Evolutionary conservation across 2,888 invertebrate genomes (phyloP).

Genomic region (Villa cingulata): DNA sequence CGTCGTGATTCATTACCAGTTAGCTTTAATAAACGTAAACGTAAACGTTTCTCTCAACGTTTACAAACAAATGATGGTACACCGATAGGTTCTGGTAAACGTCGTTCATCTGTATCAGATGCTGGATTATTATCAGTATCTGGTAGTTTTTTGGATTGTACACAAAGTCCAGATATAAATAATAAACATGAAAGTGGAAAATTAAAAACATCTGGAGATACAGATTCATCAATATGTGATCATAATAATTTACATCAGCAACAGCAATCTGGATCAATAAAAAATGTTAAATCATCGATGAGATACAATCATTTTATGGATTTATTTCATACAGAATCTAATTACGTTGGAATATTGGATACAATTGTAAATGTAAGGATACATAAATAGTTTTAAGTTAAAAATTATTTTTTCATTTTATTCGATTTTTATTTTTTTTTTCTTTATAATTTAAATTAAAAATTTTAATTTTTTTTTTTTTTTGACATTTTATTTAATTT

Average conservation of each 20-base stretch:
- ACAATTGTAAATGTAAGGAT: constrained; percentile 71
- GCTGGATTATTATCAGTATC: constrained; percentile 72
- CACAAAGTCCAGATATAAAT: constrained; percentile 63
- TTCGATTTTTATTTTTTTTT: too few species aligned
- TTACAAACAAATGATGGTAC: constrained; percentile 30
- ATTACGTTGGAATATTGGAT: constrained; percentile 89
- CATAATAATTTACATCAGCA: neutral
- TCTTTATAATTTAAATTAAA: too few species aligned
- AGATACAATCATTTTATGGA: constrained; percentile 51
- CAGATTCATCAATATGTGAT: constrained; percentile 13
- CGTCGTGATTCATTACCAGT: constrained; percentile 44
- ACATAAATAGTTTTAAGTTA: neutral
- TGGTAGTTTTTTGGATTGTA: constrained; percentile 79
- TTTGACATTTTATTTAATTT: too few species aligned
- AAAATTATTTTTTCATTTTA: too few species aligned
- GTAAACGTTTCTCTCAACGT: constrained; percentile 54
- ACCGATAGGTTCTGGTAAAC: constrained; percentile 43
- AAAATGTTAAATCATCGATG: constrained; percentile 26
- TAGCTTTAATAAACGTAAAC: constrained; percentile 51
- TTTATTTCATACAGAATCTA: constrained; percentile 89
- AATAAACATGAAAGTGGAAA: constrained; percentile 26
- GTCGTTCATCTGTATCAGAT: constrained; percentile 76
- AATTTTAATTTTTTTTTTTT: too few species aligned
- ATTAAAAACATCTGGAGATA: constrained; percentile 23
- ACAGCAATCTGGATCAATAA: constrained; percentile 28